phyloP scores from a whole-genome alignment of 2,888 invertebrate genomes.

The Drosophila conformis region DNA sequence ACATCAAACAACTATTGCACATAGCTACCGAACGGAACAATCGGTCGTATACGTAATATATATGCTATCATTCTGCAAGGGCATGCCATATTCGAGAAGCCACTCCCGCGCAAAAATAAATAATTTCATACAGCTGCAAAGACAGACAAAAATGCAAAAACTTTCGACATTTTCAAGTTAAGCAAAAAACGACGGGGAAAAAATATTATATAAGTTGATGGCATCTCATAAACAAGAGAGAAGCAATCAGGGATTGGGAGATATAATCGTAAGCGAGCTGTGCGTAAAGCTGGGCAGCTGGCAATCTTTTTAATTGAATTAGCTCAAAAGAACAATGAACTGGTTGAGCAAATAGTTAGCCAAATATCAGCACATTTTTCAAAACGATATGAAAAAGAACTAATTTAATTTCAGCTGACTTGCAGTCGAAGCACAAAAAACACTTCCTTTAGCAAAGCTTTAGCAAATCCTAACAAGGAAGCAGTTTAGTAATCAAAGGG shows the following conservation, averaged over 20 bases:
- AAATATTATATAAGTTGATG: background rate
- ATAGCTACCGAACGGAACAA: too few relatives aligned
- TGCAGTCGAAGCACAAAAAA: conserved; percentile 1
- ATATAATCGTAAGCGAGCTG: background rate
- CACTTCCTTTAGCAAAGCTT: background rate
- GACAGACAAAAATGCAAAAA: conserved; percentile 27
- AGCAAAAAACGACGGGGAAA: background rate
- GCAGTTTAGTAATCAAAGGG: background rate
- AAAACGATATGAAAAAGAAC: background rate
- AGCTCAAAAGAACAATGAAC: conserved; percentile 14
- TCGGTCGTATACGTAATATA: too few relatives aligned
- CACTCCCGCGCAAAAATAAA: background rate
- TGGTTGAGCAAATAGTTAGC: conserved; percentile 7
- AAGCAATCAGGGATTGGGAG: background rate
- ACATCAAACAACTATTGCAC: too few relatives aligned
- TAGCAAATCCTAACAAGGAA: background rate
- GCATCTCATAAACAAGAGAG: background rate
- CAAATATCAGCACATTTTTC: background rate
- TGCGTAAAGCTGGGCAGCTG: conserved; percentile 1
- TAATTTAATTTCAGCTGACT: conserved; percentile 8
- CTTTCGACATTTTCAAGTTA: conserved; percentile 21
- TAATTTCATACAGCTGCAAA: conserved; percentile 8
- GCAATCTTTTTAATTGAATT: conserved; percentile 30
- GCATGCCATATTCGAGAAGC: background rate
- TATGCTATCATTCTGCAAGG: background rate